Percentiles rank a stretch among this genome's conserved stretches.
Evolutionary conservation across 2,797 vertebrate genomes (phyloP).

Genomic region (Chromobotia macracanthus): DNA sequence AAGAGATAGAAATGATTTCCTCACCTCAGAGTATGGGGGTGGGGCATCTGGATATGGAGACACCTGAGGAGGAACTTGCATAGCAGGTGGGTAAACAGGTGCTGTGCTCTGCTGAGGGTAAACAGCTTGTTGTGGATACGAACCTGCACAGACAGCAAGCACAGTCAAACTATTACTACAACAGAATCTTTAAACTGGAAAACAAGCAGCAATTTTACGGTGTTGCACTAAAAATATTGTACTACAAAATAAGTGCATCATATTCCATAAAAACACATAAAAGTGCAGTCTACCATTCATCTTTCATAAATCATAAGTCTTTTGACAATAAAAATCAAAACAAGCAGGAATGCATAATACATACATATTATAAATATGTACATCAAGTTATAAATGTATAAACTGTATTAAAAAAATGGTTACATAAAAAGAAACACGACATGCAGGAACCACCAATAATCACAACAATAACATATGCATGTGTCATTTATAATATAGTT

Average conservation of each 20-base stretch:
- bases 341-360: not conserved
- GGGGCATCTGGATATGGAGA: conserved; percentile 93
- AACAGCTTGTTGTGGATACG: conserved; percentile 87
- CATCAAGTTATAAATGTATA: not conserved
- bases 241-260: too few species aligned
- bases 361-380: not conserved
- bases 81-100: conserved; percentile 84
- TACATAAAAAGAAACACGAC: too few species aligned
- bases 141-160: conserved; percentile 73
- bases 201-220: not conserved
- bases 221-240: not conserved
- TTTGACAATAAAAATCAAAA: too few species aligned
- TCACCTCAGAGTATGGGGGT: conserved; percentile 94
- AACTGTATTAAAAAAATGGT: too few species aligned
- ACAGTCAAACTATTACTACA: not conserved
- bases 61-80: conserved; percentile 90
- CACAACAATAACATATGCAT: too few species aligned
- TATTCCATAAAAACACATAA: too few species aligned
- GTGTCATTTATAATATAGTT: too few species aligned
- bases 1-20: not conserved
- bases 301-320: too few species aligned
- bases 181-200: not conserved
- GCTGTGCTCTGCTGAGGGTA: conserved; percentile 87
- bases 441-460: too few species aligned
- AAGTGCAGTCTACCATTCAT: too few species aligned